Conservation (phyloP, 2,113 vertebrate genomes). For the Grallaria varia region DNA sequence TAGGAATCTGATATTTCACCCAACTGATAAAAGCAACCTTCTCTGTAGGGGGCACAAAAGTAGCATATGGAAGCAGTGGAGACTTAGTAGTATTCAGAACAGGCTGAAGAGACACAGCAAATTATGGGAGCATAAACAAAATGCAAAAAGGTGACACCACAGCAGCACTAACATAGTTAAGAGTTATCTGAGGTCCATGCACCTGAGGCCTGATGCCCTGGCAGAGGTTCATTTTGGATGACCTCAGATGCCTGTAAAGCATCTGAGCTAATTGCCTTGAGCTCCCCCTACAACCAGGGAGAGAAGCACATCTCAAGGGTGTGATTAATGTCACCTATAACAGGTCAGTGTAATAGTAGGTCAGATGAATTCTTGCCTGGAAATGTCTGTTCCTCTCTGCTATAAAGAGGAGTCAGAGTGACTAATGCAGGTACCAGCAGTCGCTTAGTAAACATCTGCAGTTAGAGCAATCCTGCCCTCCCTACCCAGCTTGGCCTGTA, state of each 20-base stretch:
- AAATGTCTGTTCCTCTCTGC: neutral
- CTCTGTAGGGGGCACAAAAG: neutral
- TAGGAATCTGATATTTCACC: neutral
- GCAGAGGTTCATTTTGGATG: neutral
- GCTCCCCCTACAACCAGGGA: neutral
- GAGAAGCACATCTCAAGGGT: neutral
- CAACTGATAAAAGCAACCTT: neutral
- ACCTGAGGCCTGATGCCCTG: neutral
- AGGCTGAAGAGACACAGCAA: neutral
- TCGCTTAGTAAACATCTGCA: neutral
- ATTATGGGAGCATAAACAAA: neutral
- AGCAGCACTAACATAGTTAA: neutral
- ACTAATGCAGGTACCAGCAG: neutral
- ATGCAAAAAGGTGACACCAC: neutral
- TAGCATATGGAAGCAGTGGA: neutral
- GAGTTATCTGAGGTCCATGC: neutral
- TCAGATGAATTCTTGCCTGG: neutral
- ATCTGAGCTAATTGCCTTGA: neutral
- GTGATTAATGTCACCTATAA: neutral
- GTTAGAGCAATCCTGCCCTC: neutral
- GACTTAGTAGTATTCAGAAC: neutral
- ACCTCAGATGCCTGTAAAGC: neutral
- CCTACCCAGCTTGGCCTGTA: neutral
- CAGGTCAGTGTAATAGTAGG: slow-evolving; percentile 15
- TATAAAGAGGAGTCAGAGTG: neutral